phyloP scores from a whole-genome alignment of 2,888 invertebrate genomes.

The Drosophila meridionalis region DNA sequence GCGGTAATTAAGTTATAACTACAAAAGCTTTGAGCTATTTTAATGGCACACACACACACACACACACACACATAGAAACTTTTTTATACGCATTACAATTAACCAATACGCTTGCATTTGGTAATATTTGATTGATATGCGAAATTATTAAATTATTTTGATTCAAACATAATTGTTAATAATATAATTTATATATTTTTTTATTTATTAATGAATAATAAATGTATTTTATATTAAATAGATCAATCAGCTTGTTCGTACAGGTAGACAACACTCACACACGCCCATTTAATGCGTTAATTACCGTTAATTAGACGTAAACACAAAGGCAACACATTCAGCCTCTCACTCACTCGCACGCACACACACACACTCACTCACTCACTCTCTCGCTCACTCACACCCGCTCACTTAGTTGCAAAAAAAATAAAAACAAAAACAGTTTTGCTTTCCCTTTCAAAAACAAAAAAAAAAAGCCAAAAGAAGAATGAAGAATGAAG shows the following conservation, averaged over 20 bases:
- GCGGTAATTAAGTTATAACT: conserved; percentile 58
- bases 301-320: conserved; percentile 75
- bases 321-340: conserved; percentile 47
- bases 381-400: conserved; percentile 14
- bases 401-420: conserved; percentile 7
- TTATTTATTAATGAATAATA: no score
- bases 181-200: not conserved
- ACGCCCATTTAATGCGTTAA: conserved; percentile 69
- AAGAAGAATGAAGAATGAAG: not conserved
- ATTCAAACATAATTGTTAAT: not conserved
- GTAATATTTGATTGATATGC: conserved; percentile 1
- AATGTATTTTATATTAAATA: not conserved
- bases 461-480: conserved; percentile 11
- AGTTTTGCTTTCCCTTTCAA: conserved; percentile 11
- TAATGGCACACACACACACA: conserved; percentile 25
- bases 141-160: not conserved
- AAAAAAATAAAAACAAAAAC: conserved; percentile 11
- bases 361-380: conserved; percentile 11
- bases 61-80: conserved; percentile 1
- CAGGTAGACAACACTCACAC: not conserved
- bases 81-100: conserved; percentile 4
- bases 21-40: conserved; percentile 48
- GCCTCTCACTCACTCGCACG: conserved; percentile 14
- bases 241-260: not conserved
- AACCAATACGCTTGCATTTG: not conserved